Base-by-base conservation (phyloP, 2,797 vertebrate species). In the Chloroceryle amazona region DNA sequence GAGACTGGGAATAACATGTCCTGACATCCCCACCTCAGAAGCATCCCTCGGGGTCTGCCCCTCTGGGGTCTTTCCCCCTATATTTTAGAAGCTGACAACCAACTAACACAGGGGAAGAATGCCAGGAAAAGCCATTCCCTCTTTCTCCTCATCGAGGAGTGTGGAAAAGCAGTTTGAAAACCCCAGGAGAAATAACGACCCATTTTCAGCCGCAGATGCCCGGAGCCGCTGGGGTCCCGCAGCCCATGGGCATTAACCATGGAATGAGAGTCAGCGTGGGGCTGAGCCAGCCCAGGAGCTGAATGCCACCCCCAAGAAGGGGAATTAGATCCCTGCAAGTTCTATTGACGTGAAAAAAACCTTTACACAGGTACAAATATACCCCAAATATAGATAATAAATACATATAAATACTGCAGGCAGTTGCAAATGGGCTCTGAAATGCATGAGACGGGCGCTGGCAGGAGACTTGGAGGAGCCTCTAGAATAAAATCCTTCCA, bases 21-120 rank as follows among this genome's bases (percentile, higher is more conserved):
- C 86, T 1, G 0, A 29, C 60, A 52, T n/a, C 67, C 41, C 68
- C 3, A 5, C 31, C 57, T 51, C 0, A 0, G 14, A 18, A 41
- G 3, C 4, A 33, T 60, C 62, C 31, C 18, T 31, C 6, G 0
- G 0, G 20, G 2, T 19, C 9, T 0, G 0, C 55, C 37, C 66
- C 41, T 28, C 18, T 7, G 28, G n/a, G 17, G 4, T 17, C 20
- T 71, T 70, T 10, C 13, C n/a, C 28, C 78, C 39, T 13, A 6
- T 47, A 0, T 66, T 66, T 73, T 31, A 10, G 20, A 12, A 37
- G 29, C 37, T 46, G n/a, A n/a, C 75, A 3, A 0, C 18, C 49
- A 66, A 71, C 81, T 23, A 74, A 25, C 20, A 5, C 29, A 33
- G 39, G 0, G 1, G 54, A 39, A 51, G 13, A 33, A 54, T 0